These are phyloP conservation scores for Cryptocephalus moraei DNA, from an alignment of 2,888 invertebrate species.

Conservation along the genomic window DNA sequence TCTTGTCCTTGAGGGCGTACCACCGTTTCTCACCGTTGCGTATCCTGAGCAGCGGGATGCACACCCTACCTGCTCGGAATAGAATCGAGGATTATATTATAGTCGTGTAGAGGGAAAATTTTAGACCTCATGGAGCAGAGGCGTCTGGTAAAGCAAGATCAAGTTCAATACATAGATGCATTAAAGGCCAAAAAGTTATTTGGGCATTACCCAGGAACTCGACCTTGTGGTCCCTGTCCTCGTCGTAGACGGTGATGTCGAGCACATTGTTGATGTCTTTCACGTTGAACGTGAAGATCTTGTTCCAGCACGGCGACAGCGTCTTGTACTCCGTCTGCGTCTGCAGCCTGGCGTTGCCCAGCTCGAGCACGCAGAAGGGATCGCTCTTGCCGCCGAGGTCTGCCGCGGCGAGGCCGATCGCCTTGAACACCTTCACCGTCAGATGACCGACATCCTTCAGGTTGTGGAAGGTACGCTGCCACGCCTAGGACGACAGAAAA, in stretches of 20 bases:
- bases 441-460: slow-evolving; percentile 86
- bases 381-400: slow-evolving; percentile 97
- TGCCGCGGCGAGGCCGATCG: slow-evolving; percentile 82
- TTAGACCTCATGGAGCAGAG: too few relatives aligned
- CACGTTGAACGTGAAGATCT: slow-evolving; percentile 94
- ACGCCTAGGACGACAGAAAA: slow-evolving; percentile 49
- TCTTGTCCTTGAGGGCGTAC: slow-evolving; percentile 95
- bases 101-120: too few relatives aligned
- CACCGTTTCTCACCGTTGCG: slow-evolving; percentile 86
- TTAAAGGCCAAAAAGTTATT: too few relatives aligned
- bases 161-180: too few relatives aligned
- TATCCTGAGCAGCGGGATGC: slow-evolving; percentile 54
- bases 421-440: slow-evolving; percentile 83
- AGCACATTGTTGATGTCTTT: slow-evolving; percentile 92
- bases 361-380: slow-evolving; percentile 94
- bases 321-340: slow-evolving; percentile 99
- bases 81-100: too few relatives aligned
- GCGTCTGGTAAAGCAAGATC: too few relatives aligned
- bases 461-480: slow-evolving; percentile 59
- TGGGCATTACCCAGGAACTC: slow-evolving; percentile 93
- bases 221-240: slow-evolving; percentile 95
- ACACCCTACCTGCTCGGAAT: slow-evolving; percentile 50
- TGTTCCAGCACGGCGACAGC: slow-evolving; percentile 93
- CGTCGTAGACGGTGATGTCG: slow-evolving; percentile 94
- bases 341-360: slow-evolving; percentile 89